Evolutionary conservation across 2,113 vertebrate species (phyloP), one percentile per base, ranked within the genome.

Genomic region (Albula glossodonta): DNA sequence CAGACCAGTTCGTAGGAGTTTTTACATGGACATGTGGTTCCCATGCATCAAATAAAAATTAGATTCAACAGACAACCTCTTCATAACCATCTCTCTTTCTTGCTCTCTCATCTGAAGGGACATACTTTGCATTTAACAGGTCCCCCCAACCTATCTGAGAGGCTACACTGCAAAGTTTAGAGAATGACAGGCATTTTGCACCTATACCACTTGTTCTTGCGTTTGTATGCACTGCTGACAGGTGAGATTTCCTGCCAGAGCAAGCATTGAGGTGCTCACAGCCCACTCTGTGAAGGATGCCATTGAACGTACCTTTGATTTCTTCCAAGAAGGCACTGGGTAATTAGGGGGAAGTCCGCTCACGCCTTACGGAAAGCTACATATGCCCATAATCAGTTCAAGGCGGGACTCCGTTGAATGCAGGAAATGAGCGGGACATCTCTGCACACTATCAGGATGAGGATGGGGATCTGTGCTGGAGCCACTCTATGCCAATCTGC

Each of bases 1-100:
- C 17, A 53, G n/a, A 88, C 84, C 90, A 83, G 87, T 87, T 52
- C 31, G 78, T 87, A n/a, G 79, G 87, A 90, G 92, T 91, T 91
- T 90, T 91, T 90, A 89, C 2, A 25, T 60, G 84, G 81, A 17
- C 81, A 87, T 81, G 89, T 85, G 83, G 60, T 66, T 22, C 60
- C 60, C 12, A 7, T 12, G 89, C 84, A 85, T 87, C 17, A n/a
- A 17, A 70, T 25, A 6, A 10, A 31, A 10, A 7, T 11, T 74
- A 0, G 70, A 31, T 31, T 41, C 49, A 51, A 52, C 13, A 6
- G 48, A 11, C 41, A 77, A 31, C n/a, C 10, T 22, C 50, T 84
- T 13, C 52, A 53, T 84, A 74, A 51, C 63, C 31, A 51, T 49
- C 31, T 8, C 2, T 0, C 5, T 48, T 63, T 60, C n/a, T 8